Base-by-base conservation (phyloP, 2,888 invertebrate species). In the Lottia scabra region DNA sequence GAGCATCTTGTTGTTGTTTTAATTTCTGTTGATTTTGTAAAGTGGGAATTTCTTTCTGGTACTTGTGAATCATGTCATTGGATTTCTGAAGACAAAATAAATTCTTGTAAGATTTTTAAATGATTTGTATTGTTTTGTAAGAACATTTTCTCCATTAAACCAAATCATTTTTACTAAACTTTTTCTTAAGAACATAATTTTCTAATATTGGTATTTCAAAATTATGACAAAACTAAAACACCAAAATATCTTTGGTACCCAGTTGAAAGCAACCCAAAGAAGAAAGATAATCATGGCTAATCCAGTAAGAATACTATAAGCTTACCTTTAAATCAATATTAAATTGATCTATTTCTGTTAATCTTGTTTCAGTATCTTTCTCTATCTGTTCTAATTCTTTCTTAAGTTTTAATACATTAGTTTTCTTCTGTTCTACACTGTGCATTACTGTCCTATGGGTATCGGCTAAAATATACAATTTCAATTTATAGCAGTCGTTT, bases 291-390 rank as follows among this genome's bases (percentile, higher is more conserved):
- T 38, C 8, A 38, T 10, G 10, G 3, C 10, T 38, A 38, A 38
- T 4, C 0, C 10, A 38, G 38, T n/a, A 1, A 4, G 38, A 38
- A 10, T 38, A 1, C 38, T 38, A 38, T 6, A 2, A 38, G 38
- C 81, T 74, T 87, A 94, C 94, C 63, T 92, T 92, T 76, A 96
- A 91, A 84, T 95, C 94, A 2, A 92, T 89, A 85, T 95, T 94
- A 88, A 94, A 95, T 68, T 93, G 93, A 83, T 95, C 95, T 72
- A 96, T 93, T 85, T 97, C 96, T 3, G 92, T 90, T 85, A 94
- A 93, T 90, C 95, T 96, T 43, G 92, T 92, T 75, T 94, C 94
- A 90, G 88, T 89, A 43, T 90, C 89, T 73, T 84, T 85, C 75
- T 90, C 89, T 65, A 87, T 80, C 68, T 84, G 80, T 64, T 85